A percentile compares a stretch with the other conserved stretches of the same genome.
phyloP scores from a whole-genome alignment of 2,888 invertebrate genomes.

The Yponomeuta evonymella region DNA sequence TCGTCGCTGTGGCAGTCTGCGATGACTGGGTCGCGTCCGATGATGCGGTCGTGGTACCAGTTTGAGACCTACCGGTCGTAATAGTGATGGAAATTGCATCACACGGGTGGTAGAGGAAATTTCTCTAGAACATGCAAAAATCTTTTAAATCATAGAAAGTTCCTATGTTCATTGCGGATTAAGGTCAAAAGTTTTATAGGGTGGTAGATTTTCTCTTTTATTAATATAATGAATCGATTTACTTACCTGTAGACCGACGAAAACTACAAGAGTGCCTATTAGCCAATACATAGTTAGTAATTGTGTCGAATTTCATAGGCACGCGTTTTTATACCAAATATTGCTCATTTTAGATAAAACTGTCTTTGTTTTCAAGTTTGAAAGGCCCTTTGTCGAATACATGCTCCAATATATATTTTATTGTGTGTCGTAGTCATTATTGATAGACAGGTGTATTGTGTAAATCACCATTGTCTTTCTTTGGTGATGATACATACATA shows the following conservation, averaged over 20 bases:
- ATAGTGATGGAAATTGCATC: neutral
- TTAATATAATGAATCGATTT: neutral
- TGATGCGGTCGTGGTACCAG: no score
- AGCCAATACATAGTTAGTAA: neutral
- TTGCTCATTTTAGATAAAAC: neutral
- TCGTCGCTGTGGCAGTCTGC: no score
- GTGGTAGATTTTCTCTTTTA: neutral
- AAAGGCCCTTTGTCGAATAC: neutral
- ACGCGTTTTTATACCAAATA: slow-evolving; percentile 1
- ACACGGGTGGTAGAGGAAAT: neutral
- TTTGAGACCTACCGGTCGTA: neutral
- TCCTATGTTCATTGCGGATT: no score
- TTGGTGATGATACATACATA: neutral
- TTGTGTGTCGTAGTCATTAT: neutral
- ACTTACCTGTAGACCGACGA: neutral
- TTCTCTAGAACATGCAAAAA: neutral
- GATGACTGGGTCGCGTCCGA: no score
- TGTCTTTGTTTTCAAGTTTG: neutral
- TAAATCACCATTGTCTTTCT: neutral
- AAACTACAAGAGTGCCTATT: neutral
- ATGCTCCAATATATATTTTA: neutral
- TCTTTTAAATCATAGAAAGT: neutral
- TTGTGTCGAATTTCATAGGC: neutral
- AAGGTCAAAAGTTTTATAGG: no score
- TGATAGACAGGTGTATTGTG: neutral